Conservation (phyloP, 2,888 invertebrate genomes). For the Drosophila macrospina region DNA sequence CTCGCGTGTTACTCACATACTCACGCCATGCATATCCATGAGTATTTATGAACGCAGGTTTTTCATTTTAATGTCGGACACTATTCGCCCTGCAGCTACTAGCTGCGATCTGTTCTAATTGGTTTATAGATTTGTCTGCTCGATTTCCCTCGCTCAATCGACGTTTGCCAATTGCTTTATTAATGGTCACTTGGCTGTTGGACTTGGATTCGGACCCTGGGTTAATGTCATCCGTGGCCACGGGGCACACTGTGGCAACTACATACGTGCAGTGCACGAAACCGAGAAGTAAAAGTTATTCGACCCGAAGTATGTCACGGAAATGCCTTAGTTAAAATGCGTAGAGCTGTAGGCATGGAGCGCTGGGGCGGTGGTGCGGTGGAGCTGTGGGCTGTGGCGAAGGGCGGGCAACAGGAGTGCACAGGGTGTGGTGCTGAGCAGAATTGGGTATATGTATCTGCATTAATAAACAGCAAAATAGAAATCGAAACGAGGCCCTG, state of each 20-base stretch:
- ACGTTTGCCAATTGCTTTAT: slow-evolving; percentile 63
- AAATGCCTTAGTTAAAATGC: slow-evolving; percentile 79
- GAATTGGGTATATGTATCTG: slow-evolving; percentile 55
- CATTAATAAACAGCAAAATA: slow-evolving; percentile 76
- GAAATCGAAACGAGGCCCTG: slow-evolving; percentile 75
- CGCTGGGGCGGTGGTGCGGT: not conserved
- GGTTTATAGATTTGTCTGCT: slow-evolving; percentile 72
- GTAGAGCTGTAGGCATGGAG: slow-evolving; percentile 32
- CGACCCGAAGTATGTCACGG: slow-evolving; percentile 73
- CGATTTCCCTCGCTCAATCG: slow-evolving; percentile 41
- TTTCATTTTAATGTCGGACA: slow-evolving; percentile 66
- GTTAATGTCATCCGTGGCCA: slow-evolving; percentile 79
- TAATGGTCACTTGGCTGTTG: slow-evolving; percentile 54
- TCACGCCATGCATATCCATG: slow-evolving; percentile 9
- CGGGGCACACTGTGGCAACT: slow-evolving; percentile 46
- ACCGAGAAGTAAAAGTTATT: slow-evolving; percentile 69
- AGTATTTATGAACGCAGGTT: slow-evolving; percentile 61
- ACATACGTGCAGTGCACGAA: slow-evolving; percentile 15
- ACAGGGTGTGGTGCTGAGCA: slow-evolving; percentile 31
- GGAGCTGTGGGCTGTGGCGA: too few relatives aligned
- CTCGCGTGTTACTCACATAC: slow-evolving; percentile 37
- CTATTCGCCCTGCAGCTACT: slow-evolving; percentile 54
- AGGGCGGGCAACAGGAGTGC: too few relatives aligned
- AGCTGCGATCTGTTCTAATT: slow-evolving; percentile 71
- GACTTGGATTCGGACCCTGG: slow-evolving; percentile 42